These are phyloP conservation scores for Corythoichthys intestinalis DNA, from an alignment of 2,113 vertebrate genomes.

Conservation along the genomic window DNA sequence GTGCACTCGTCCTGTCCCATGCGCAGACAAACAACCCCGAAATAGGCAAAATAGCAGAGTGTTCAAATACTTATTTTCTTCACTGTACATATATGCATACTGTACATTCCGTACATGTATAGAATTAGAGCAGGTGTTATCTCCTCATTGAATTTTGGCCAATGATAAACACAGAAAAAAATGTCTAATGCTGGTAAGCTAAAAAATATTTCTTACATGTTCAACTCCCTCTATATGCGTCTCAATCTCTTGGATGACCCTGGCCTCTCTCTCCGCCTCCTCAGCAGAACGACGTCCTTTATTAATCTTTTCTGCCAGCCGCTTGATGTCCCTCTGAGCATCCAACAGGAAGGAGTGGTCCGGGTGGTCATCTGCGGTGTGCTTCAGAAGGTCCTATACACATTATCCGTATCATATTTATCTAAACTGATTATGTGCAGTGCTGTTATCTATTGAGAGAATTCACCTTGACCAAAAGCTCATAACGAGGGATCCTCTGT, in stretches of 20 bases:
- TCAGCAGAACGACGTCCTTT: conserved; percentile 91
- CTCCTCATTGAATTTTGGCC: too few species aligned
- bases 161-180: too few species aligned
- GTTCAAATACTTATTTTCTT: too few species aligned
- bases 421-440: neutral
- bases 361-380: conserved; percentile 91
- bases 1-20: too few species aligned
- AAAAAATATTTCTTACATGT: conserved; percentile 75
- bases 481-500: conserved; percentile 95
- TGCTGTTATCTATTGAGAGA: neutral
- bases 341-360: conserved; percentile 85
- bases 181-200: neutral
- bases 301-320: conserved; percentile 93
- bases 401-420: neutral
- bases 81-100: too few species aligned
- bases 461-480: conserved; percentile 93
- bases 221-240: conserved; percentile 96
- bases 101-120: too few species aligned
- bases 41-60: too few species aligned
- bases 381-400: conserved; percentile 90
- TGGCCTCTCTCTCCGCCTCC: conserved; percentile 89
- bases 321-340: conserved; percentile 92
- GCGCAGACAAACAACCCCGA: too few species aligned
- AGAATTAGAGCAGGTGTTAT: too few species aligned
- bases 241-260: conserved; percentile 96